These are phyloP conservation scores for Calephelis virginiensis DNA, from an alignment of 1,140 invertebrate genomes.

Conservation along the genomic window DNA sequence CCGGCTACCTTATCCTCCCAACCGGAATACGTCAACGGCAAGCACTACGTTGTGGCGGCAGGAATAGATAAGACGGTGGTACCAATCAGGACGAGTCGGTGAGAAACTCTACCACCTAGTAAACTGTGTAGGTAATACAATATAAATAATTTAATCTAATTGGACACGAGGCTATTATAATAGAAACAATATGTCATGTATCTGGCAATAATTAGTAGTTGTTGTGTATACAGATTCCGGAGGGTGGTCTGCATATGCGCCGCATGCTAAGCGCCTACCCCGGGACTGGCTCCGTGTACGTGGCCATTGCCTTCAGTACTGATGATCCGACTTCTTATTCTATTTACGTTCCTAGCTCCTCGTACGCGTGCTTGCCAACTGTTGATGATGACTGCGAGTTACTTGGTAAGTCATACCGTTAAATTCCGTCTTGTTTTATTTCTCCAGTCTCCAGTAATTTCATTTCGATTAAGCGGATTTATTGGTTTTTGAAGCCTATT, in stretches of 20 bases:
- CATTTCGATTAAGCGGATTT: too few species aligned
- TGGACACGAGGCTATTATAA: too few species aligned
- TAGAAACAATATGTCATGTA: neutral
- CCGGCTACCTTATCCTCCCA: too few species aligned
- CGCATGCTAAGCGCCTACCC: constrained; percentile 81
- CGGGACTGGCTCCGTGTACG: constrained; percentile 82
- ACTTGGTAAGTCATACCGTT: constrained; percentile 39
- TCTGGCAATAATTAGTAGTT: neutral
- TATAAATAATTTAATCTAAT: too few species aligned
- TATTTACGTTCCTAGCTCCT: constrained; percentile 83
- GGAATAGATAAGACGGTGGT: too few species aligned
- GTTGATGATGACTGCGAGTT: constrained; percentile 67
- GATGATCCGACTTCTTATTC: constrained; percentile 72
- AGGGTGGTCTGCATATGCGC: constrained; percentile 45
- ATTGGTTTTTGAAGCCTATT: too few species aligned
- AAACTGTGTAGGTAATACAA: too few species aligned
- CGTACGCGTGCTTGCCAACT: constrained; percentile 81
- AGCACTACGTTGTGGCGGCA: too few species aligned
- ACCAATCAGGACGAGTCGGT: too few species aligned
- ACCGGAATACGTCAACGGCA: too few species aligned
- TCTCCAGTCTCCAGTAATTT: constrained; percentile 48
- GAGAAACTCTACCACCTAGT: too few species aligned
- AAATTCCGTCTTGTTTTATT: constrained; percentile 21
- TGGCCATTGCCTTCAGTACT: constrained; percentile 74
- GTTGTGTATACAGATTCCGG: constrained; percentile 43